A percentile compares a stretch with the other conserved stretches of the same genome.
Evolutionary conservation across 1,140 invertebrate genomes (phyloP).

Genomic region (Calephelis nemesis): DNA sequence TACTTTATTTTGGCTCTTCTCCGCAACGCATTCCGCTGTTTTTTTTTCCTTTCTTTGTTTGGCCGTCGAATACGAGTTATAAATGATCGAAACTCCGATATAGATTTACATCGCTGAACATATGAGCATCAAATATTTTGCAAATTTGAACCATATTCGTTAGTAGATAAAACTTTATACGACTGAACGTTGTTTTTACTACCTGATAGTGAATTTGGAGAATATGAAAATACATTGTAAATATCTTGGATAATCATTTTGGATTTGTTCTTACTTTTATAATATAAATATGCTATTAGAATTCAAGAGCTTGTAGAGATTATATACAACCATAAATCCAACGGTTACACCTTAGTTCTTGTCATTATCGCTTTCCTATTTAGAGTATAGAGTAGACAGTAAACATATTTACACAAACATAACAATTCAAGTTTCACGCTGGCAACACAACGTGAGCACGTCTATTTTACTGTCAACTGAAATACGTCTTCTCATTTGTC

Average conservation of each 20-base stretch:
- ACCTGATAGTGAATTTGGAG: conserved; percentile 40
- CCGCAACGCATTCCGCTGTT: conserved; percentile 57
- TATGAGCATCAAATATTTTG: conserved; percentile 1
- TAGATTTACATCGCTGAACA: conserved; percentile 53
- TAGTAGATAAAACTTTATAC: conserved; percentile 19
- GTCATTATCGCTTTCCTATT: no score
- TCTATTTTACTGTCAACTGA: no score
- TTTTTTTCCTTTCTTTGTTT: conserved; percentile 60
- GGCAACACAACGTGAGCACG: no score
- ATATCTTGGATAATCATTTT: neutral
- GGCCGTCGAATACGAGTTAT: conserved; percentile 67
- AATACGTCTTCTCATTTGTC: no score
- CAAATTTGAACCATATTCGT: conserved; percentile 34
- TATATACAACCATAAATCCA: no score
- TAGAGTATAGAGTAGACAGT: no score
- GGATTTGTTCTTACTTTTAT: neutral
- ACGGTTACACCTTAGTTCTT: no score
- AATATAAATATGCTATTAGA: neutral
- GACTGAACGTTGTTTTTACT: conserved; percentile 23
- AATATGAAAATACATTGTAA: conserved; percentile 3
- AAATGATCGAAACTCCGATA: conserved; percentile 74
- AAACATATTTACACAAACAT: no score
- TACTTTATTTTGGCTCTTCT: conserved; percentile 62
- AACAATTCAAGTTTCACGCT: no score
- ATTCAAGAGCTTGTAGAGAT: neutral